phyloP scores from a whole-genome alignment of 2,113 vertebrate species.

The Panurus biarmicus region DNA sequence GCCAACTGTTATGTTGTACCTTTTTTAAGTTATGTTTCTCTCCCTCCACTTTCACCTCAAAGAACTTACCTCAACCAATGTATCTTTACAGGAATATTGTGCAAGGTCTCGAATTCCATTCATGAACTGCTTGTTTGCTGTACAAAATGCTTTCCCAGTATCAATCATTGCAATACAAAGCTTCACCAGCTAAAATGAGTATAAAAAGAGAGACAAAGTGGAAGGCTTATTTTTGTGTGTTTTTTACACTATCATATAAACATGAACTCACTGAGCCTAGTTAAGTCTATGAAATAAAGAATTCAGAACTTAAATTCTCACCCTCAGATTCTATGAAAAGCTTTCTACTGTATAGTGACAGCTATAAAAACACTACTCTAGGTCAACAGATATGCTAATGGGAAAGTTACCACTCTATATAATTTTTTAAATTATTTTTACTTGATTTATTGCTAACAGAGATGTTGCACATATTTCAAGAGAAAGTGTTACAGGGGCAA shows the following conservation, averaged over 20 bases:
- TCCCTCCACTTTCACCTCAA: background rate
- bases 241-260: background rate
- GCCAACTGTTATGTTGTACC: background rate
- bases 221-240: background rate
- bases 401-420: background rate
- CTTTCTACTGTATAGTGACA: background rate
- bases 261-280: background rate
- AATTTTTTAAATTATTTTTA: background rate
- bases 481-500: background rate
- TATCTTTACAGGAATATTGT: slow-evolving; percentile 90
- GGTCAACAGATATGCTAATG: background rate
- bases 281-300: background rate
- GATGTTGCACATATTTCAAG: background rate
- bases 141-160: slow-evolving; percentile 93
- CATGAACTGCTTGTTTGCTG: slow-evolving; percentile 96
- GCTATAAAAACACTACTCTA: background rate
- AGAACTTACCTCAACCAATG: slow-evolving; percentile 86
- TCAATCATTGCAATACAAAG: slow-evolving; percentile 98
- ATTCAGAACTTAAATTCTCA: background rate
- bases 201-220: background rate
- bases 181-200: slow-evolving; percentile 85
- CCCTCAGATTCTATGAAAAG: background rate
- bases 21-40: background rate
- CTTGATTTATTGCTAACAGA: background rate
- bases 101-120: slow-evolving; percentile 91